Evolutionary conservation across 2,113 vertebrate species (phyloP).

Genomic region (Hemibagrus wyckioides): DNA sequence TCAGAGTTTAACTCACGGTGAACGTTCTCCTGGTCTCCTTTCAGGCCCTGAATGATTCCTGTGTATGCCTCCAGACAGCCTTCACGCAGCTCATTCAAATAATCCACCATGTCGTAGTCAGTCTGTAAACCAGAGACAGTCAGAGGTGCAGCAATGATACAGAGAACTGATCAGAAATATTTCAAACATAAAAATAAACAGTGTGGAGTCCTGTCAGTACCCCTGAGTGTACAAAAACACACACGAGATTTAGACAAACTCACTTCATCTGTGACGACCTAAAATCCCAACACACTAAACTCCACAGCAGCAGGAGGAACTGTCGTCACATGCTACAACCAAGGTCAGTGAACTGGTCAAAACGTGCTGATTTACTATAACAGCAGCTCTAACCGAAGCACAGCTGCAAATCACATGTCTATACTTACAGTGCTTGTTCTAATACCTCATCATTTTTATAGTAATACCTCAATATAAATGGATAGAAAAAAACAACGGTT

Average conservation of each 20-base stretch:
- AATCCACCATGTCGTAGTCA: conserved; percentile 99
- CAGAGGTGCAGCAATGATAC: not conserved
- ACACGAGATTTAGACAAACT: not conserved
- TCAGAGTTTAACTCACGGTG: conserved; percentile 84
- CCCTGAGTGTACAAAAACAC: conserved; percentile 5
- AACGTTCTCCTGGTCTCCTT: conserved; percentile 98
- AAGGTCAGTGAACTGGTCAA: not conserved
- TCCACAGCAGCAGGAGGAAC: conserved; percentile 33
- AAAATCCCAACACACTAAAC: conserved; percentile 19
- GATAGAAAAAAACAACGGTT: too few species aligned
- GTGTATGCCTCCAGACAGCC: conserved; percentile 98
- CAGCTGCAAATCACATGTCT: not conserved
- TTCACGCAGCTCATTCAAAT: conserved; percentile 94
- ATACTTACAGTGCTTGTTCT: not conserved
- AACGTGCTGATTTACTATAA: not conserved
- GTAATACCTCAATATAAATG: not conserved
- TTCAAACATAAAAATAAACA: not conserved
- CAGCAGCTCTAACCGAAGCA: not conserved
- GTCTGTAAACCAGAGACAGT: conserved; percentile 71
- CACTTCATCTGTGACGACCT: conserved; percentile 27
- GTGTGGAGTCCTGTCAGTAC: conserved; percentile 12
- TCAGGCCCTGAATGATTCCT: conserved; percentile 94
- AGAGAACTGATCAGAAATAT: not conserved
- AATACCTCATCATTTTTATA: not conserved
- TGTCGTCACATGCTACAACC: conserved; percentile 2